Evolutionary conservation across 2,888 invertebrate genomes (phyloP).

Genomic region (Lycaena phlaeas): DNA sequence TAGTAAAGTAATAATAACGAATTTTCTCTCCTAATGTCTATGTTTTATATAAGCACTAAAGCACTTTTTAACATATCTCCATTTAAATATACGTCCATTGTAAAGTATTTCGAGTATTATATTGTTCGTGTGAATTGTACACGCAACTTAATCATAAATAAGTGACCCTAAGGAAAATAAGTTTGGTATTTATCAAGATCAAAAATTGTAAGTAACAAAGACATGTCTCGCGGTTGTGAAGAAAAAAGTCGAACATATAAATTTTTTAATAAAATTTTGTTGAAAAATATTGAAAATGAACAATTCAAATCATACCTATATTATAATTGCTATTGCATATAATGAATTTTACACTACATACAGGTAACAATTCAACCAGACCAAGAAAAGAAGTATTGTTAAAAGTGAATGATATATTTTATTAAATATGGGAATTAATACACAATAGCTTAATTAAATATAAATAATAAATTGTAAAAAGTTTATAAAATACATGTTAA

Average conservation of each 20-base stretch:
- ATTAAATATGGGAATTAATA: conserved; percentile 28
- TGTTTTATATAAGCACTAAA: conserved; percentile 4
- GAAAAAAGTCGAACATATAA: no score
- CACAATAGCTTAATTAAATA: conserved; percentile 43
- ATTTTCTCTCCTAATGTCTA: conserved; percentile 1
- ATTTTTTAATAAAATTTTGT: no score
- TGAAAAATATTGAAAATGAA: no score
- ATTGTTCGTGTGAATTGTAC: no score
- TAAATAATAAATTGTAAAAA: conserved; percentile 63
- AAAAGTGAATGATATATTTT: conserved; percentile 9
- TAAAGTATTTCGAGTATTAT: no score
- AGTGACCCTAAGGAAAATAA: neutral
- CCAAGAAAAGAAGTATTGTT: no score
- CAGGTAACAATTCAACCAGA: no score
- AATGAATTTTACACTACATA: no score
- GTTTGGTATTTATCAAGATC: no score
- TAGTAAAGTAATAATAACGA: conserved; percentile 1
- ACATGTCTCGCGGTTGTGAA: conserved; percentile 2
- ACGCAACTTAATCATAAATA: neutral
- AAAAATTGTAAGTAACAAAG: neutral
- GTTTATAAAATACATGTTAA: conserved; percentile 60
- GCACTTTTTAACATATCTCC: neutral
- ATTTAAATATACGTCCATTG: neutral
- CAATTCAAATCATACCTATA: no score
- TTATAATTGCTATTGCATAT: no score